These are phyloP conservation scores for Okapia johnstoni DNA, from an alignment of 2,113 vertebrate genomes.

Conservation along the genomic window DNA sequence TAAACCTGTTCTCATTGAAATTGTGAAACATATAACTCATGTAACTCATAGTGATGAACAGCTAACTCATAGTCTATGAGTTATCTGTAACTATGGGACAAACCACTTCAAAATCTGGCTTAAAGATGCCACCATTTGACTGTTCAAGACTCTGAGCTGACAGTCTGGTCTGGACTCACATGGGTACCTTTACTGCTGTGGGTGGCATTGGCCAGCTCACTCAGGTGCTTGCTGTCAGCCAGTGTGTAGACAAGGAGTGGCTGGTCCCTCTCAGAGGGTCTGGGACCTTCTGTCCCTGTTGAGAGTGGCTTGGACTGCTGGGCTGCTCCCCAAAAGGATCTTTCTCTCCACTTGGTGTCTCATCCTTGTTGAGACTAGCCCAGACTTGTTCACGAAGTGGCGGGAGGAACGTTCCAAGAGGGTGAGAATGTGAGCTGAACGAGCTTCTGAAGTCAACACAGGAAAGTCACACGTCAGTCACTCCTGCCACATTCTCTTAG, in stretches of 20 bases:
- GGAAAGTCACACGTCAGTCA: not conserved
- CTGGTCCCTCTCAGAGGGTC: not conserved
- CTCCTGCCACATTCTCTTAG: not conserved
- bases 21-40: not conserved
- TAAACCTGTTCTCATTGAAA: fast-evolving
- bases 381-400: too few relatives aligned
- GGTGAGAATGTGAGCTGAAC: not conserved
- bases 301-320: not conserved
- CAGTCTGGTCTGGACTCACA: fast-evolving
- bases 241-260: fast-evolving
- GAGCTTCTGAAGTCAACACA: not conserved
- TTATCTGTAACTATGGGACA: too few relatives aligned
- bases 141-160: not conserved
- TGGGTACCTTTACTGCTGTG: too few relatives aligned
- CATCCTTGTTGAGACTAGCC: not conserved
- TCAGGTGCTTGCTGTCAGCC: fast-evolving
- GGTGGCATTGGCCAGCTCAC: not conserved
- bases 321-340: fast-evolving
- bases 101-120: not conserved
- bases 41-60: not conserved
- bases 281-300: not conserved
- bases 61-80: not conserved
- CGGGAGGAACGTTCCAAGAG: fast-evolving
- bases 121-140: not conserved
- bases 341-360: not conserved